Conservation (phyloP, 2,113 vertebrate species). For the Tautogolabrus adspersus region DNA sequence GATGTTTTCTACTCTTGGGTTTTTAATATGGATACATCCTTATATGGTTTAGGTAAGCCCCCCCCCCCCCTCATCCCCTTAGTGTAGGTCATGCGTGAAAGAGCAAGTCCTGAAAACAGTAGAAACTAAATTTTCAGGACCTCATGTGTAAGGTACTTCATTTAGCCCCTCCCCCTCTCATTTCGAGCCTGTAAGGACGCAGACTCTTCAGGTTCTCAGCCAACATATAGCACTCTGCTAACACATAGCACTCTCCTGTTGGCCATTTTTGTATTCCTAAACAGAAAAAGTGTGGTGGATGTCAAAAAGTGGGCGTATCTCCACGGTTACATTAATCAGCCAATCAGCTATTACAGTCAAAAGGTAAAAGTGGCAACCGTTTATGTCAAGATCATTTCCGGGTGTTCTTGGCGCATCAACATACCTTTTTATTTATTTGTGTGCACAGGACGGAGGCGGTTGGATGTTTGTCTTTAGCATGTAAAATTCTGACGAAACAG, state of each 20-base stretch:
- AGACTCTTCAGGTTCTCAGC: background rate
- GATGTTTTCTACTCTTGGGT: too few relatives aligned
- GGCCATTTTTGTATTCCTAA: constrained; percentile 37
- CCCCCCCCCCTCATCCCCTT: too few relatives aligned
- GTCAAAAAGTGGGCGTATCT: background rate
- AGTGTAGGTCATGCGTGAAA: too few relatives aligned
- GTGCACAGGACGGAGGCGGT: background rate
- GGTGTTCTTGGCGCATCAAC: constrained; percentile 19
- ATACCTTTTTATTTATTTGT: constrained; percentile 66
- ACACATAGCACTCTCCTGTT: background rate
- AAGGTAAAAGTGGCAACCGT: constrained; percentile 39
- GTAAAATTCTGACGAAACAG: constrained; percentile 15
- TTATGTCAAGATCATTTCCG: constrained; percentile 7
- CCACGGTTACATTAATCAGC: constrained; percentile 30
- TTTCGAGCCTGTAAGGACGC: background rate
- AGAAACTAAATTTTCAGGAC: background rate
- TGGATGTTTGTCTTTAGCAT: constrained; percentile 12
- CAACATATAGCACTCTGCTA: constrained; percentile 37
- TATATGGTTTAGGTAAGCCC: too few relatives aligned
- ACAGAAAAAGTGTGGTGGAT: background rate
- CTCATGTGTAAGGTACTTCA: background rate
- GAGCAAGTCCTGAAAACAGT: background rate
- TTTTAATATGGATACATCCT: too few relatives aligned
- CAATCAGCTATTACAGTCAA: constrained; percentile 56
- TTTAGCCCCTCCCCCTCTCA: background rate